Conservation (phyloP, 2,888 invertebrate species). For the Herminia tarsipennalis region DNA sequence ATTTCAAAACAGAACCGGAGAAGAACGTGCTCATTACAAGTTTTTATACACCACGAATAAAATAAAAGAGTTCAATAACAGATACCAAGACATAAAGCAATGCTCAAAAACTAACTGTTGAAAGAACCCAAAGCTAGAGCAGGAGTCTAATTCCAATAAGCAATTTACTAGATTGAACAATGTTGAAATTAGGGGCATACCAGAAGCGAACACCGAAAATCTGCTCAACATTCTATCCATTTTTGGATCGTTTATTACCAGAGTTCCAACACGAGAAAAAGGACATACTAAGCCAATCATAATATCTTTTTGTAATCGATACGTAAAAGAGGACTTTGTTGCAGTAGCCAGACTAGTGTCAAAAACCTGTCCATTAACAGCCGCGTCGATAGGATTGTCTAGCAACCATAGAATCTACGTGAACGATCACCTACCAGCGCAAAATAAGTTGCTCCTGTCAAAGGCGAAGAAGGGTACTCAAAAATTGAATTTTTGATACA, state of each 20-base stretch:
- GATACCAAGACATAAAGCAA: neutral
- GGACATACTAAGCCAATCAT: neutral
- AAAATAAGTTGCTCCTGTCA: neutral
- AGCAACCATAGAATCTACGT: neutral
- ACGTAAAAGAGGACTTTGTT: too few species aligned
- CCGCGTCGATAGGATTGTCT: neutral
- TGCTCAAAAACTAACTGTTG: neutral
- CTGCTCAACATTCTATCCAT: too few species aligned
- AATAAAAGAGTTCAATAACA: too few species aligned
- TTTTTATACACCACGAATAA: too few species aligned
- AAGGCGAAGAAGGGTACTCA: slow-evolving; percentile 2
- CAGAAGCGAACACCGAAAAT: slow-evolving; percentile 3
- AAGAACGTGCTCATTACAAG: too few species aligned
- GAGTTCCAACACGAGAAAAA: neutral
- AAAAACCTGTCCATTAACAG: neutral
- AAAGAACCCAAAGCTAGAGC: neutral
- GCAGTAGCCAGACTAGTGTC: too few species aligned
- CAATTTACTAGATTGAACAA: neutral
- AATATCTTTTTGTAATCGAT: neutral
- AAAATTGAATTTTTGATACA: too few species aligned
- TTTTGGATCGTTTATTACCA: too few species aligned
- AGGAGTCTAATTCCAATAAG: too few species aligned
- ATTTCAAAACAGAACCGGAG: too few species aligned
- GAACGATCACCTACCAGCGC: slow-evolving; percentile 2
- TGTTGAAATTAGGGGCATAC: slow-evolving; percentile 3